Evolutionary conservation across 2,113 vertebrate genomes (phyloP).

Genomic region (Entelurus aequoreus): DNA sequence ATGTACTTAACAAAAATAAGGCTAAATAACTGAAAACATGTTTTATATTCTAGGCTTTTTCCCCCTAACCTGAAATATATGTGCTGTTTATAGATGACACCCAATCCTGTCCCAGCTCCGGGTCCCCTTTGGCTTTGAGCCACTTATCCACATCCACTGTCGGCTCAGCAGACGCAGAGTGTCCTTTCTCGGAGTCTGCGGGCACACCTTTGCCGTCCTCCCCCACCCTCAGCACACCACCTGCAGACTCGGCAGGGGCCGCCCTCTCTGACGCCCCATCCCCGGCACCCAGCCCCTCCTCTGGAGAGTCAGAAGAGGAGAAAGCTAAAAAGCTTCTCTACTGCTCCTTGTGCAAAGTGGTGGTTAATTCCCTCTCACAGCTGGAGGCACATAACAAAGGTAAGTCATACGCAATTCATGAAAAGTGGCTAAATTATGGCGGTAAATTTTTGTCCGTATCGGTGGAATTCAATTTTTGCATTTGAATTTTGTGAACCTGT

Average conservation of each 20-base stretch:
- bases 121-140: conserved; percentile 39
- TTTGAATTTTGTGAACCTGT: too few species aligned
- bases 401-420: conserved; percentile 28
- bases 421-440: too few species aligned
- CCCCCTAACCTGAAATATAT: conserved; percentile 25
- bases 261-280: conserved; percentile 51
- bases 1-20: too few species aligned
- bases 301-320: conserved; percentile 80
- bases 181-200: conserved; percentile 39
- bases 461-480: too few species aligned
- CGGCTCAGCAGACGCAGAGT: conserved; percentile 43
- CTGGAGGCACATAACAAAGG: conserved; percentile 94
- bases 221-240: conserved; percentile 26
- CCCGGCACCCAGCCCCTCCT: conserved; percentile 49
- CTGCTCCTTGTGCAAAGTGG: conserved; percentile 90
- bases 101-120: conserved; percentile 37
- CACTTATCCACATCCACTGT: conserved; percentile 31
- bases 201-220: conserved; percentile 48
- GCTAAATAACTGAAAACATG: too few species aligned
- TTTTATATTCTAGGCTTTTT: too few species aligned
- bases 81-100: conserved; percentile 52
- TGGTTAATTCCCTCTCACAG: conserved; percentile 88
- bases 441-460: too few species aligned
- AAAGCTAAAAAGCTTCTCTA: conserved; percentile 87
- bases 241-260: conserved; percentile 33